Conservation (phyloP, 2,888 invertebrate genomes). For the Epistrophe eligans region DNA sequence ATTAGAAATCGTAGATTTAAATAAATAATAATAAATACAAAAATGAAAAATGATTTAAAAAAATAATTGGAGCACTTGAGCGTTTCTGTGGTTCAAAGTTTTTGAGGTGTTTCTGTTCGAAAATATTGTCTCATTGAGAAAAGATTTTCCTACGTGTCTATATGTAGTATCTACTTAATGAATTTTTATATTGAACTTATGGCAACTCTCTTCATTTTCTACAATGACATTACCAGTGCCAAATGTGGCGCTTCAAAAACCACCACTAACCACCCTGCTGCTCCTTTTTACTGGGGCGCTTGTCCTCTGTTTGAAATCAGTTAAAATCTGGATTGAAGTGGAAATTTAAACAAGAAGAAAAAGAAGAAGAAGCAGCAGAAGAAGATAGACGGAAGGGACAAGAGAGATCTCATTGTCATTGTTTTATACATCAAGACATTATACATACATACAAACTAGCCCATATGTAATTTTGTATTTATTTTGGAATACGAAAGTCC, state of each 20-base stretch:
- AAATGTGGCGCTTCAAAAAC: constrained; percentile 68
- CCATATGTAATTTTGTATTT: constrained; percentile 15
- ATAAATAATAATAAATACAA: too few species aligned
- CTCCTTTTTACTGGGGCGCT: constrained; percentile 1
- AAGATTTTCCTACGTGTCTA: too few species aligned
- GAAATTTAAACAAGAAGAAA: constrained; percentile 60
- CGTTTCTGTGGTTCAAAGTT: too few species aligned
- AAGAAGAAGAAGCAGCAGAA: neutral
- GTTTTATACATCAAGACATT: neutral
- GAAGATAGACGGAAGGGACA: constrained; percentile 27
- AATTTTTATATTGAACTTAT: neutral
- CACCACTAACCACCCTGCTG: constrained; percentile 42
- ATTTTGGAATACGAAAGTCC: constrained; percentile 18
- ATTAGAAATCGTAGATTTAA: too few species aligned
- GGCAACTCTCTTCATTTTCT: constrained; percentile 9
- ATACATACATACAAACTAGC: neutral
- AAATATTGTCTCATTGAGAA: too few species aligned
- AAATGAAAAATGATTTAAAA: too few species aligned
- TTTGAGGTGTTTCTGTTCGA: too few species aligned
- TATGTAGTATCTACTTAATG: too few species aligned
- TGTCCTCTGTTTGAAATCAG: constrained; percentile 60
- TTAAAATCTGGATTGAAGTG: constrained; percentile 69
- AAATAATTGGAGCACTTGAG: too few species aligned
- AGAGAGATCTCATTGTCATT: constrained; percentile 53
- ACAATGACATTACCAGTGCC: constrained; percentile 71